Evolutionary conservation across 2,888 invertebrate species (phyloP), one percentile per base, ranked within the genome.

Genomic region (Sarcophaga caerulescens): DNA sequence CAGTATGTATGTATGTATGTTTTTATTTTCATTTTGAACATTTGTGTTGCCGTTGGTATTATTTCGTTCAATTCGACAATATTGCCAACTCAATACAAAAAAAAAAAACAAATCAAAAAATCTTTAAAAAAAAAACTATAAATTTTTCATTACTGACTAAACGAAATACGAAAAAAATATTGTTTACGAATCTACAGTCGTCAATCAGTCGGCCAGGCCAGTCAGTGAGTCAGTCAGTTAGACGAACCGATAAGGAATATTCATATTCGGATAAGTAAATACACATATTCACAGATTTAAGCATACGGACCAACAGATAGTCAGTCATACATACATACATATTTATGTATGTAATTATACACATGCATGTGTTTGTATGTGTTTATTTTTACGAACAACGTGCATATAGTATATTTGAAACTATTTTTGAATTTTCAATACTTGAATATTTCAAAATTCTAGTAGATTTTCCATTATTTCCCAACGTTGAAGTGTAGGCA

Each of bases 351-450:
- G 47, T 57, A 35, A 52, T 35, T 17, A 45, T n/a, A 63, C n/a
- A 73, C 45, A 44, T 57, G n/a, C 11, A 35, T 57, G 19, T 35
- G 25, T 19, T 12, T 52, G 5, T 35, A 25, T 63, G 8, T 17
- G n/a, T 60, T 45, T 23, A 14, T 44, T 17, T 62, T 11, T 52
- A 17, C 44, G 25, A 60, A 44, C n/a, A 35, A 59, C 76, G 4
- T 25, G 4, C 25, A 68, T 52, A 52, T 47, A 70, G 76, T 35
- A 35, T 35, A 35, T 82, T 73, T 59, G 80, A 85, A 85, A 80
- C 83, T 81, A 83, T 86, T 83, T 86, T 77, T 62, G 57, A 74
- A 69, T 74, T 69, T 86, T 86, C 69, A 86, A 84, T 78, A 86
- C 74, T 70, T 74, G 84, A 81, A 69, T 81, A 77, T 84, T 79